These are phyloP conservation scores for Notodonta dromedarius DNA, from an alignment of 2,888 invertebrate species.

Conservation along the genomic window DNA sequence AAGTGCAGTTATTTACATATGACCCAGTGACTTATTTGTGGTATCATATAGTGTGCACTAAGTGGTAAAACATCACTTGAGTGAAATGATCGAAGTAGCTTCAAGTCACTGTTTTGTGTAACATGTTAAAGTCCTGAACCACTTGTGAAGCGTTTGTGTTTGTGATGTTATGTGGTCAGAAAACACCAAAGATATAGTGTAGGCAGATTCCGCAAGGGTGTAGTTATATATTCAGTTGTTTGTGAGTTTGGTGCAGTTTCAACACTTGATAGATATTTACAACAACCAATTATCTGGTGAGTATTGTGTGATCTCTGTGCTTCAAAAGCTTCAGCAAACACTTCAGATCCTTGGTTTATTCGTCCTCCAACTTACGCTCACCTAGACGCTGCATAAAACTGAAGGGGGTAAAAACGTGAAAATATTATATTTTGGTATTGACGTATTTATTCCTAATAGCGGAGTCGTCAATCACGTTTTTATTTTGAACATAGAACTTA, in stretches of 20 bases:
- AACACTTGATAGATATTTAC: constrained; percentile 6
- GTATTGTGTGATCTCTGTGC: constrained; percentile 29
- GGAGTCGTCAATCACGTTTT: no score
- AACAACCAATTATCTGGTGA: constrained; percentile 26
- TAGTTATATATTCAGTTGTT: neutral
- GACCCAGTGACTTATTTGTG: constrained; percentile 42
- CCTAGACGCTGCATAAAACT: no score
- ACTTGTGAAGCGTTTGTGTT: constrained; percentile 37
- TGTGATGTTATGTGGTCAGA: constrained; percentile 36
- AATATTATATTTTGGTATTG: no score
- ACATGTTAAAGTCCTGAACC: constrained; percentile 23
- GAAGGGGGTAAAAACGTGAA: no score
- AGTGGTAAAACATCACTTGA: constrained; percentile 31
- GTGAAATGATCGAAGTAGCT: constrained; percentile 24
- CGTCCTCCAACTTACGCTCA: neutral
- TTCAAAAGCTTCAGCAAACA: constrained; percentile 23
- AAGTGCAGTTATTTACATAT: constrained; percentile 49
- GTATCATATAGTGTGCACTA: constrained; percentile 29
- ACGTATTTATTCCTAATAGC: no score
- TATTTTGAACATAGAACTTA: no score
- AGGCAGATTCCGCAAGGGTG: constrained; percentile 19
- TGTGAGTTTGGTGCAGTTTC: constrained; percentile 1
- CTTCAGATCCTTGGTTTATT: neutral
- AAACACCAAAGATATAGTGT: constrained; percentile 33
- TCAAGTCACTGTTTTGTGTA: constrained; percentile 31